Base-by-base conservation (phyloP, 1,140 invertebrate genomes). In the Drosophila chauvacae region DNA sequence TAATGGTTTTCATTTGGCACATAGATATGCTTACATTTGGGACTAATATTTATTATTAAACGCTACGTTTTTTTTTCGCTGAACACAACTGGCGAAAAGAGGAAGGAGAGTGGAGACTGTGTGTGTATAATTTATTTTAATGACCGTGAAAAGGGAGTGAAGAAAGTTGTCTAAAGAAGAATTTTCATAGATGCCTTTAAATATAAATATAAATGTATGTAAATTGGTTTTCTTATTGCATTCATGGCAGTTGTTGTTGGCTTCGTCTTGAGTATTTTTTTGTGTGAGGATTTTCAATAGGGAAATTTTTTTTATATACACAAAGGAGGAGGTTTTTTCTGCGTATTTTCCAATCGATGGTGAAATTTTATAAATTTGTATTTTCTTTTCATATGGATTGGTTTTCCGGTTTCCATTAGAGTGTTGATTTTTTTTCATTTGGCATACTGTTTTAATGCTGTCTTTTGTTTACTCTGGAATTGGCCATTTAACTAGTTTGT, bases 1-100 rank as follows among this genome's bases (percentile, higher is more conserved):
- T 53, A 11, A 55, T 66, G 64, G 23, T 63, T 48, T 76, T 48
- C 35, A 56, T 37, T 33, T 80, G 55, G 82, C 68, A 71, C 74
- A 86, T 75, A 80, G 84, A 87, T 87, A 87, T 88, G 84, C 84
- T 75, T 65, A 56, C 39, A 37, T 18, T 51, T 56, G 35, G 50
- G 45, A 55, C 79, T 76, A 70, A 63, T 66, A 60, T 55, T 62
- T 66, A 60, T 55, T 65, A 87, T 69, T 77, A 73, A 76, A 87
- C 82, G 58, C 62, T 70, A 80, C 72, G 61, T 64, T 35, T 58
- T 69, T 61, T 72, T 23, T 86, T 71, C 71, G 72, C 45, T 70
- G 81, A 85, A 85, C 81, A 84, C 81, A 80, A 84, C 53, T 66
- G 80, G 80, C 76, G 39, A 74, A 76, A 69, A 56, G 45, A 26